Evolutionary conservation across 2,113 vertebrate genomes (phyloP).

Genomic region (Felis catus): DNA sequence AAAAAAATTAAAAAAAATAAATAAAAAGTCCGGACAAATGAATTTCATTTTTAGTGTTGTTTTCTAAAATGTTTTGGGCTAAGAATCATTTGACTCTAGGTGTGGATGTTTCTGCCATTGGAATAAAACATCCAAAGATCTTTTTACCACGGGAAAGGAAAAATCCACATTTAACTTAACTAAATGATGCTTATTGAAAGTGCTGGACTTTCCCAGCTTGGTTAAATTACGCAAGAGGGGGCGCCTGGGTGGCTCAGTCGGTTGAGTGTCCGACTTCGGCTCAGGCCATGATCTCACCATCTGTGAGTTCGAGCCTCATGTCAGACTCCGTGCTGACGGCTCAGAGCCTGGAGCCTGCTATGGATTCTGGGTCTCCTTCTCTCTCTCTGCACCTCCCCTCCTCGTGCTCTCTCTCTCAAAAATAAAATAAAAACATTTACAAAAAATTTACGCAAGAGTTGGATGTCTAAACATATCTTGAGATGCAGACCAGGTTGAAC

Average conservation of each 20-base stretch:
- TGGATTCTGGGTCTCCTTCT: too few relatives aligned
- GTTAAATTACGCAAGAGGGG: conserved; percentile 59
- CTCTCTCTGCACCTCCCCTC: too few relatives aligned
- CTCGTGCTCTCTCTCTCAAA: too few relatives aligned
- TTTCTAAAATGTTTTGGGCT: not conserved
- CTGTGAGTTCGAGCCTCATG: too few relatives aligned
- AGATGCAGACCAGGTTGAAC: not conserved
- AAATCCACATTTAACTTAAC: conserved; percentile 52
- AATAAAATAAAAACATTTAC: too few relatives aligned
- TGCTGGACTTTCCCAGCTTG: not conserved
- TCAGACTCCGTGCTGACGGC: too few relatives aligned
- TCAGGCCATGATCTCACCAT: too few relatives aligned
- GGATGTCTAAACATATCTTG: not conserved
- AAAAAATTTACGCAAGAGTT: conserved; percentile 49
- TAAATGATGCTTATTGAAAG: conserved; percentile 50
- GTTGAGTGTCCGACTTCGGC: too few relatives aligned
- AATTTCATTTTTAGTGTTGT: not conserved
- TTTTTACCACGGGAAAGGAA: not conserved
- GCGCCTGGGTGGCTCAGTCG: too few relatives aligned
- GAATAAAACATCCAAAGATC: not conserved
- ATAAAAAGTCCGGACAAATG: not conserved
- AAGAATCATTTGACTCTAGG: not conserved
- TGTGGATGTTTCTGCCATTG: not conserved
- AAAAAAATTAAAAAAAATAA: too few relatives aligned
- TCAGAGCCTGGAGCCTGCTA: too few relatives aligned